A percentile compares a stretch with the other conserved stretches of the same genome.
Evolutionary conservation across 2,797 vertebrate genomes (phyloP).

Genomic region (Callimico goeldii): DNA sequence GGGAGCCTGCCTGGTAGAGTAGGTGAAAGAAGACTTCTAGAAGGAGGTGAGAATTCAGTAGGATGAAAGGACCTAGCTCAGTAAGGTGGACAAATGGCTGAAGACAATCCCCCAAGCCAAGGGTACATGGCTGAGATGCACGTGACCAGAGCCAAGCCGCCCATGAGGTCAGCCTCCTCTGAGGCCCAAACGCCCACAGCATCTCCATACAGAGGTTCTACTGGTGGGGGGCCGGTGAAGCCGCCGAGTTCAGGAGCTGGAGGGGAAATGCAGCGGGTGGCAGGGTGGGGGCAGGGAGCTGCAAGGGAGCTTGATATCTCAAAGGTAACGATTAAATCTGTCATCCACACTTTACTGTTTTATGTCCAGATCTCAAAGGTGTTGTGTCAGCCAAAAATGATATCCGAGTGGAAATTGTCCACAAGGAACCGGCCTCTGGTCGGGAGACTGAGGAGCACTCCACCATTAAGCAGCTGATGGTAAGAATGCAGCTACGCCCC

Average conservation of each 20-base stretch:
- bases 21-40: neutral
- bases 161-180: neutral
- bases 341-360: neutral
- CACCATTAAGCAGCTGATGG: conserved; percentile 98
- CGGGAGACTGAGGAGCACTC: conserved; percentile 94
- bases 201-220: too few species aligned
- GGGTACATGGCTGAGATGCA: neutral
- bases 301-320: neutral
- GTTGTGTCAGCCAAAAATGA: conserved; percentile 98
- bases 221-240: neutral
- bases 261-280: neutral
- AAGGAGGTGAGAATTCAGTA: neutral
- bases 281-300: neutral
- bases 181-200: neutral
- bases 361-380: conserved; percentile 93
- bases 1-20: neutral
- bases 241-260: neutral
- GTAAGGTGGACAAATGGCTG: neutral
- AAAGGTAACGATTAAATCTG: neutral
- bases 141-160: neutral
- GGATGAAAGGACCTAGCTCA: neutral
- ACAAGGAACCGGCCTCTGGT: conserved; percentile 95
- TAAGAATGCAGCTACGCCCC: conserved; percentile 82
- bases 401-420: conserved; percentile 97
- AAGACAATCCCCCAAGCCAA: neutral